Percentiles rank a stretch among this genome's conserved stretches.
Evolutionary conservation across 2,113 vertebrate genomes (phyloP).

Genomic region (Eclectus roratus): DNA sequence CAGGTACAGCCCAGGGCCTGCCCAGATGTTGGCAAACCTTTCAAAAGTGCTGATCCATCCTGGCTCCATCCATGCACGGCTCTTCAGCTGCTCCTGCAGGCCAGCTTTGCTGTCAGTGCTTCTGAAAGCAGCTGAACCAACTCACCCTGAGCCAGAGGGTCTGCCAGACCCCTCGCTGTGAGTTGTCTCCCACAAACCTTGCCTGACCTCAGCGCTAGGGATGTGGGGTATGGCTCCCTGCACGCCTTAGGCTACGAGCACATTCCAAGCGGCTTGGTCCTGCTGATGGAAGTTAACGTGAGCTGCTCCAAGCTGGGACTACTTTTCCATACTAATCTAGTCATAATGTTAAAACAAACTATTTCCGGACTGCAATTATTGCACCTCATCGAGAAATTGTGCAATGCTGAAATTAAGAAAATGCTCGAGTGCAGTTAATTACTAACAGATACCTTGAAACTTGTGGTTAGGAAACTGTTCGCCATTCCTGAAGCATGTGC

Average conservation of each 20-base stretch:
- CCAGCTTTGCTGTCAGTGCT: background rate
- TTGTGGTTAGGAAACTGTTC: slow-evolving; percentile 54
- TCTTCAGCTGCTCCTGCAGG: background rate
- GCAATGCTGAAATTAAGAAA: slow-evolving; percentile 46
- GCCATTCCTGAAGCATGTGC: slow-evolving; percentile 46
- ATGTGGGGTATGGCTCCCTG: background rate
- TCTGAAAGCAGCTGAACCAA: background rate
- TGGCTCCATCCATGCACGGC: accelerated
- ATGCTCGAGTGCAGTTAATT: slow-evolving; percentile 59
- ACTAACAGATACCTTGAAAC: slow-evolving; percentile 68
- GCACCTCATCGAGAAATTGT: slow-evolving; percentile 45
- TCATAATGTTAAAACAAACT: slow-evolving; percentile 40
- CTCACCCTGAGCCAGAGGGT: background rate
- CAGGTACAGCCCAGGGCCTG: background rate
- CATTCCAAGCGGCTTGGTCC: background rate
- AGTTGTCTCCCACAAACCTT: background rate
- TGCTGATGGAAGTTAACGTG: background rate
- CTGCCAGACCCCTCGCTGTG: background rate
- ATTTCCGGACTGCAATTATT: slow-evolving; percentile 57
- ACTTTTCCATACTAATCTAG: slow-evolving; percentile 20
- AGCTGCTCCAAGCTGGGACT: slow-evolving; percentile 7
- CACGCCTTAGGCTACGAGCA: accelerated
- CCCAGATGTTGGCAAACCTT: background rate
- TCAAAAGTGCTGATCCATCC: background rate
- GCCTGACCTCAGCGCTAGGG: accelerated